A percentile compares a stretch with the other conserved stretches of the same genome.
phyloP scores from a whole-genome alignment of 2,888 invertebrate genomes.

The Argynnis bischoffii region DNA sequence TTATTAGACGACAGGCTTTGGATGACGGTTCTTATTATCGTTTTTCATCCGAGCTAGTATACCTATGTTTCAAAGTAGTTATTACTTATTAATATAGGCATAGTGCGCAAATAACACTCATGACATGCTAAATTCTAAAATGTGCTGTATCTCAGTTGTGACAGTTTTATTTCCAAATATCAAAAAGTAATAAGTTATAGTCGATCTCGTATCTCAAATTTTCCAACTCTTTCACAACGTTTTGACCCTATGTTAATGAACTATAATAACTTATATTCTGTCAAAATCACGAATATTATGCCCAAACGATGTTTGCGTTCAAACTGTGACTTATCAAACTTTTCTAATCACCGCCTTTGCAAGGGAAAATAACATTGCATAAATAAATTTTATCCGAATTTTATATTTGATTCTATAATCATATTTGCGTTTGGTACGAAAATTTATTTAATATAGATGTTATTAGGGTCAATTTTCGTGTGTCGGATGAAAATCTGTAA shows the following conservation, averaged over 20 bases:
- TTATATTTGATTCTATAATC: slow-evolving; percentile 75
- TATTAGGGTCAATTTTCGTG: slow-evolving; percentile 62
- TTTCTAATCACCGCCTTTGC: slow-evolving; percentile 72
- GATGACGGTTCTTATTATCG: too few relatives aligned
- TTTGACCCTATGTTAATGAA: not conserved
- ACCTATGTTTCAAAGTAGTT: too few relatives aligned
- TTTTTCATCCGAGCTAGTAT: too few relatives aligned
- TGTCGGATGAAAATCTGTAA: slow-evolving; percentile 61
- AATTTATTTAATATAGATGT: slow-evolving; percentile 51
- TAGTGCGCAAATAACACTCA: too few relatives aligned
- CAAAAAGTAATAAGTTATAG: too few relatives aligned
- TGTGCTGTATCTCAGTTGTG: too few relatives aligned
- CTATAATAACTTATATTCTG: slow-evolving; percentile 8
- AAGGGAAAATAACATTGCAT: slow-evolving; percentile 68
- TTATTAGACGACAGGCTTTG: too few relatives aligned
- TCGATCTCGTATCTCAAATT: too few relatives aligned
- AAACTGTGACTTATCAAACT: slow-evolving; percentile 71
- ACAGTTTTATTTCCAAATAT: too few relatives aligned
- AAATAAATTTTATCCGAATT: slow-evolving; percentile 75
- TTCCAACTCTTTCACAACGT: too few relatives aligned
- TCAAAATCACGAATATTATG: slow-evolving; percentile 37
- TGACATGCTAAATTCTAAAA: too few relatives aligned
- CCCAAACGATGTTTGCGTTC: slow-evolving; percentile 63
- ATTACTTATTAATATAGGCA: too few relatives aligned
- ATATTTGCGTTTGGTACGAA: slow-evolving; percentile 46